phyloP scores from a whole-genome alignment of 2,888 invertebrate genomes.

The Drosophila quasianomalipes region DNA sequence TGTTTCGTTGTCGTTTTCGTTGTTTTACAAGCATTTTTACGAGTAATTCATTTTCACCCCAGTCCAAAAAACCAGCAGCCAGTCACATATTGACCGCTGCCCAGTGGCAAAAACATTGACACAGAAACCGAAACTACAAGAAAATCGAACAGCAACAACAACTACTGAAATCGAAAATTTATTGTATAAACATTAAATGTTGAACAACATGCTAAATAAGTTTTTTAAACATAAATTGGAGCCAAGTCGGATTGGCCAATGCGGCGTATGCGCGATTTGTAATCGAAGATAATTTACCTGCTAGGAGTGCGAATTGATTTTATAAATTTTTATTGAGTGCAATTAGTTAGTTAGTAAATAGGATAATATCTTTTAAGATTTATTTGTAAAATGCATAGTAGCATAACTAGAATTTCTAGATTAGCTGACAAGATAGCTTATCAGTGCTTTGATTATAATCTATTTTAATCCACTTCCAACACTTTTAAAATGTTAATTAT shows the following conservation, averaged over 20 bases:
- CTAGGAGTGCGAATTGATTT: background rate
- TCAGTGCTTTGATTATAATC: background rate
- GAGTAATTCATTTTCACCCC: constrained; percentile 75
- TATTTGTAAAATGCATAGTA: background rate
- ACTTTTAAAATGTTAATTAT: background rate
- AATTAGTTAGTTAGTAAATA: background rate
- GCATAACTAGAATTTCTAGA: background rate
- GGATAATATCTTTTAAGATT: too few relatives aligned
- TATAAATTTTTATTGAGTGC: background rate
- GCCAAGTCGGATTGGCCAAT: constrained; percentile 15
- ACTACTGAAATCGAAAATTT: constrained; percentile 33
- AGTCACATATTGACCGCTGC: constrained; percentile 45
- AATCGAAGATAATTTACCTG: constrained; percentile 8
- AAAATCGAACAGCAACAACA: constrained; percentile 18
- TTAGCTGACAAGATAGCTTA: constrained; percentile 4
- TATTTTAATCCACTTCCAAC: background rate
- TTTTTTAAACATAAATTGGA: background rate
- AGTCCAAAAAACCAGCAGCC: constrained; percentile 55
- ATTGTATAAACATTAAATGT: constrained; percentile 35
- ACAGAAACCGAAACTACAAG: constrained; percentile 56
- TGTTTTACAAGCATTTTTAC: constrained; percentile 78
- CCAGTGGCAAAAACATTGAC: constrained; percentile 77
- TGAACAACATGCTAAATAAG: constrained; percentile 29
- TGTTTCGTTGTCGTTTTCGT: constrained; percentile 45
- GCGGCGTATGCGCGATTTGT: constrained; percentile 45